These are phyloP conservation scores for Platysternon megacephalum DNA, from an alignment of 2,113 vertebrate genomes.

Conservation along the genomic window DNA sequence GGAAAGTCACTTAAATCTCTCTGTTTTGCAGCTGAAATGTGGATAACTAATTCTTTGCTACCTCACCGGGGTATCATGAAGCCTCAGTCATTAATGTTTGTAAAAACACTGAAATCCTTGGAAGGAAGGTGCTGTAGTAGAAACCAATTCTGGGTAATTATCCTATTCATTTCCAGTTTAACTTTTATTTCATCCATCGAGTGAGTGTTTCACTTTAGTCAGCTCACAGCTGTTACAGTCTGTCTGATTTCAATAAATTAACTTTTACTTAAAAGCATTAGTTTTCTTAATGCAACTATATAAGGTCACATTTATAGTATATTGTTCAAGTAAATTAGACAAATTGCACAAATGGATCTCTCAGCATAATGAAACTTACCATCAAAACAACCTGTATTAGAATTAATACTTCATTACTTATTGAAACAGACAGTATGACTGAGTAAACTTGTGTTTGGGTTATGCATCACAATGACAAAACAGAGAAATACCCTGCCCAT, in stretches of 20 bases:
- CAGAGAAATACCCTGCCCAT: not conserved
- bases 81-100: not conserved
- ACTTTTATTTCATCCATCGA: not conserved
- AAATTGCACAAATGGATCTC: not conserved
- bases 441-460: not conserved
- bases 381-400: not conserved
- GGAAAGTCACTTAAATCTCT: not conserved
- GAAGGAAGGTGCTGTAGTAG: not conserved
- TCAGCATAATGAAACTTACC: not conserved
- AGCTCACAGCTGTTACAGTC: constrained; percentile 43
- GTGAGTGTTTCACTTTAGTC: not conserved
- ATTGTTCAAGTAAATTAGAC: constrained; percentile 23
- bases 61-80: not conserved
- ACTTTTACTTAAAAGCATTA: constrained; percentile 54
- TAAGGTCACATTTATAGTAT: not conserved
- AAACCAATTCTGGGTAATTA: not conserved
- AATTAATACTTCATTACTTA: not conserved
- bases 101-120: not conserved
- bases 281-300: constrained; percentile 24
- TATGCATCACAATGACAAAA: not conserved
- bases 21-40: not conserved
- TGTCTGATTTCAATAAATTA: constrained; percentile 66
- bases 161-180: not conserved
- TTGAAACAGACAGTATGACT: not conserved
- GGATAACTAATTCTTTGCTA: not conserved